These are phyloP conservation scores for Gymnodraco acuticeps DNA, from an alignment of 2,797 vertebrate genomes.

Conservation along the genomic window DNA sequence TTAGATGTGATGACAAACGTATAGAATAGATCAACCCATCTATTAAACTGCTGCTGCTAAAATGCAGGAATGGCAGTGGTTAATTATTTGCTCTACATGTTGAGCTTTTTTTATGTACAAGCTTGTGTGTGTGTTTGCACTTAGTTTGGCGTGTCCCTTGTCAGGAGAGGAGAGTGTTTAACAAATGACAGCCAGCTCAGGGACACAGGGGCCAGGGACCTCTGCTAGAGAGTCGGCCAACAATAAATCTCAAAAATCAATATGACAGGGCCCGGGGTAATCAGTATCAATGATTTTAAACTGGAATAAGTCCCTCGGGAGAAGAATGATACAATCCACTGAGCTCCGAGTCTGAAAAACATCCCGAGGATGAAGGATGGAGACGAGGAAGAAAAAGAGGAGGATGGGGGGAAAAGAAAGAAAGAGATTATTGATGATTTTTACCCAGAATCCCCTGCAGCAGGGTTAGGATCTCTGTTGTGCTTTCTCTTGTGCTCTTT, in stretches of 20 bases:
- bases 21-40: background rate
- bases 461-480: constrained; percentile 49
- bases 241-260: constrained; percentile 87
- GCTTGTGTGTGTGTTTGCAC: constrained; percentile 20
- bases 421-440: constrained; percentile 66
- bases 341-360: constrained; percentile 71
- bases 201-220: constrained; percentile 73
- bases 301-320: constrained; percentile 77
- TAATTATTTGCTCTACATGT: background rate
- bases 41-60: background rate
- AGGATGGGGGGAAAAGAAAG: background rate
- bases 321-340: constrained; percentile 73
- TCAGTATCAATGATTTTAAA: constrained; percentile 87
- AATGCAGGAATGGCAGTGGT: background rate
- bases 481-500: constrained; percentile 47
- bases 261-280: constrained; percentile 82
- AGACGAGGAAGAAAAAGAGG: constrained; percentile 39
- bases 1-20: background rate
- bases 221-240: constrained; percentile 69
- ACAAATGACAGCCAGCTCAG: constrained; percentile 81
- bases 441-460: constrained; percentile 65
- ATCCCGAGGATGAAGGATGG: constrained; percentile 73
- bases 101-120: constrained; percentile 14
- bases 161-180: constrained; percentile 76
- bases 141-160: constrained; percentile 51